phyloP scores from a whole-genome alignment of 2,888 invertebrate genomes.

The Sericinus montela region DNA sequence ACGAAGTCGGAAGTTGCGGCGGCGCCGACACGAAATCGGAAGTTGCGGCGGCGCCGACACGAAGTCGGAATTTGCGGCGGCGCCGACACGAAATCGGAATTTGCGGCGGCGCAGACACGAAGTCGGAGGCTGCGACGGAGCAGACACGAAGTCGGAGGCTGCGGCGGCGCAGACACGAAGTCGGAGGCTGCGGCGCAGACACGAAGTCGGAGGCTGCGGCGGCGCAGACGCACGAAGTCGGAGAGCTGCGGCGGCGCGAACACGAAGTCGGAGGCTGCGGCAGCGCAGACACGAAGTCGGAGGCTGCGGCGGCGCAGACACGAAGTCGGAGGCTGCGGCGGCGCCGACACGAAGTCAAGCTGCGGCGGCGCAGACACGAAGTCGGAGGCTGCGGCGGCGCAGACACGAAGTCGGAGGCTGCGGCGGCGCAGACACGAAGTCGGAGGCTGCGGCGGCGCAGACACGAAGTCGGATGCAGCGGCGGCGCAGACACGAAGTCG shows the following conservation, averaged over 20 bases:
- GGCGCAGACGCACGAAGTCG: not conserved
- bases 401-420: not conserved
- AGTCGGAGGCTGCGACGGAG: not conserved
- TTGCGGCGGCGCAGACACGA: not conserved
- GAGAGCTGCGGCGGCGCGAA: not conserved
- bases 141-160: not conserved
- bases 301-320: not conserved
- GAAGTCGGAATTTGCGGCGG: not conserved
- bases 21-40: not conserved
- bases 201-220: not conserved
- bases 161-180: not conserved
- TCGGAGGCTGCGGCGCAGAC: not conserved
- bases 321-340: not conserved
- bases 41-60: not conserved
- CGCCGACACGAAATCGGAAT: not conserved
- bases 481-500: rapidly evolving
- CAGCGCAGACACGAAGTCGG: not conserved
- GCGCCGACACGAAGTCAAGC: not conserved
- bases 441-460: not conserved
- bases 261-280: not conserved
- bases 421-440: not conserved
- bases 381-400: not conserved
- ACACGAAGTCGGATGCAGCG: not conserved
- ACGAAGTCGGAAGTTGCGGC: not conserved
- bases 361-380: not conserved